A percentile compares a stretch with the other conserved stretches of the same genome.
Evolutionary conservation across 2,888 invertebrate genomes (phyloP).

Genomic region (Himalopsyche anomala): DNA sequence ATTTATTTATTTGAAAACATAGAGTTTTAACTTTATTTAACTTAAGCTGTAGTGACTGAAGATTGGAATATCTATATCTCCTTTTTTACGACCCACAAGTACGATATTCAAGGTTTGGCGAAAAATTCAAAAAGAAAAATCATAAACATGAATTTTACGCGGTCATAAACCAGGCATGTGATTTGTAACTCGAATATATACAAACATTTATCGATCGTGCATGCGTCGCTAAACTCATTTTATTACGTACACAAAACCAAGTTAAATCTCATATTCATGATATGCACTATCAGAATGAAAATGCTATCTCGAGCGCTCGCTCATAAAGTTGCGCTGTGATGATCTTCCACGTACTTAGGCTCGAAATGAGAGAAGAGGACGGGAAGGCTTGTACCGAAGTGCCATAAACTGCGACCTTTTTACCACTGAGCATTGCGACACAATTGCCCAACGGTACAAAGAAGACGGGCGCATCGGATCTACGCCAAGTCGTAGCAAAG

Average conservation of each 20-base stretch:
- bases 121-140: slow-evolving; percentile 60
- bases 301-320: slow-evolving; percentile 45
- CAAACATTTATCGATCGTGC: slow-evolving; percentile 29
- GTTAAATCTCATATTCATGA: slow-evolving; percentile 58
- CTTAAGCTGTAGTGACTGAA: too few species aligned
- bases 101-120: slow-evolving; percentile 44
- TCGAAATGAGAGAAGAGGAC: slow-evolving; percentile 38
- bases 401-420: slow-evolving; percentile 59
- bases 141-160: slow-evolving; percentile 56
- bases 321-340: slow-evolving; percentile 50
- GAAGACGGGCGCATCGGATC: slow-evolving; percentile 42
- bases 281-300: slow-evolving; percentile 57
- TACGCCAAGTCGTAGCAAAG: neutral
- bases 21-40: too few species aligned
- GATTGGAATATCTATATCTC: too few species aligned
- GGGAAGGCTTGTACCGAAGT: slow-evolving; percentile 29
- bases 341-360: slow-evolving; percentile 52
- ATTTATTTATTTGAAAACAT: too few species aligned
- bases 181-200: slow-evolving; percentile 48
- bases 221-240: slow-evolving; percentile 18
- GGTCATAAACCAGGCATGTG: slow-evolving; percentile 56
- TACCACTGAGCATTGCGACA: slow-evolving; percentile 54
- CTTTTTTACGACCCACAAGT: slow-evolving; percentile 14
- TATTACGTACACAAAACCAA: slow-evolving; percentile 41
- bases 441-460: slow-evolving; percentile 56